A percentile compares a stretch with the other conserved stretches of the same genome.
phyloP scores from a whole-genome alignment of 2,888 invertebrate genomes.

The Caenorhabditis angaria region DNA sequence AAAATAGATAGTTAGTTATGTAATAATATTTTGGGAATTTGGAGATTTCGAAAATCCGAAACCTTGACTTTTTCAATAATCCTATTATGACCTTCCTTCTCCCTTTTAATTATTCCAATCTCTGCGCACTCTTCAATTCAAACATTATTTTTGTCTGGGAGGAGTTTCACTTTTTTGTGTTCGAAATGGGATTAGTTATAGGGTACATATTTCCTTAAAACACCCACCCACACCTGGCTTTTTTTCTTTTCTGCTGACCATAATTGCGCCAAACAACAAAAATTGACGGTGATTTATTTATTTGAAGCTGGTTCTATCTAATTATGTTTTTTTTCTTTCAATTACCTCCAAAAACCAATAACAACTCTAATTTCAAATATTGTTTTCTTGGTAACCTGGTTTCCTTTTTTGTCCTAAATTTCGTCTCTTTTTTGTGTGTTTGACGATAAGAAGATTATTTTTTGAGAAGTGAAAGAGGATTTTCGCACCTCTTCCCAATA shows the following conservation, averaged over 20 bases:
- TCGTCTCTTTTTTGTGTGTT: background rate
- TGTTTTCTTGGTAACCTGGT: background rate
- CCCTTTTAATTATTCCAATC: slow-evolving; percentile 9
- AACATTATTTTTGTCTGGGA: background rate
- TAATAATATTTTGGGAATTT: too few relatives aligned
- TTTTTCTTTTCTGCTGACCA: slow-evolving; percentile 2
- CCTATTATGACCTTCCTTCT: slow-evolving; percentile 1
- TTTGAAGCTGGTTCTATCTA: too few relatives aligned
- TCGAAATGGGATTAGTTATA: slow-evolving; percentile 4
- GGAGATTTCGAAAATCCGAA: background rate
- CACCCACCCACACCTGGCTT: too few relatives aligned
- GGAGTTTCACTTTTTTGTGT: slow-evolving; percentile 4
- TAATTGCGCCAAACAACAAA: too few relatives aligned
- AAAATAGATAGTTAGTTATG: too few relatives aligned
- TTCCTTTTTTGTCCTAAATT: slow-evolving; percentile 2
- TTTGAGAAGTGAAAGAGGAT: background rate
- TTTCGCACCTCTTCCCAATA: background rate
- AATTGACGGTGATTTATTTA: too few relatives aligned
- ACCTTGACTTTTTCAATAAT: slow-evolving; percentile 1
- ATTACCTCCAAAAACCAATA: too few relatives aligned
- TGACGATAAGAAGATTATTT: slow-evolving; percentile 3
- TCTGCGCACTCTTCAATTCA: slow-evolving; percentile 1
- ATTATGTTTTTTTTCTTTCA: too few relatives aligned
- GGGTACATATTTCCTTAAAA: background rate
- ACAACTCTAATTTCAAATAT: too few relatives aligned